Conservation (phyloP, 2,797 vertebrate genomes). For the Aratinga solstitialis region DNA sequence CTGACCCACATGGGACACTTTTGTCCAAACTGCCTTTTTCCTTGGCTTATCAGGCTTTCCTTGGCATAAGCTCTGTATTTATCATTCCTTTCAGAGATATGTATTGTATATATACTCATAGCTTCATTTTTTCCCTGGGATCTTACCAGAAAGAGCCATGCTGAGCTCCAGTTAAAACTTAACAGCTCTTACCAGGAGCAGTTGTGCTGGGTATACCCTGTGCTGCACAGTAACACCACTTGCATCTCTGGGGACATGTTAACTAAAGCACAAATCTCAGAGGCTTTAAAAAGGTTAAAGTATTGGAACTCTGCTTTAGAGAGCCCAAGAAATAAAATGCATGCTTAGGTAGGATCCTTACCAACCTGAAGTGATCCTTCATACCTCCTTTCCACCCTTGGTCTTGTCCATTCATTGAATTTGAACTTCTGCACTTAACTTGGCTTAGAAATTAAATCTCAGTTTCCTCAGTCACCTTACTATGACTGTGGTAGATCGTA, state of each 20-base stretch:
- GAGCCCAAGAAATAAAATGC: background rate
- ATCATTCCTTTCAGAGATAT: background rate
- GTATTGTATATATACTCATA: background rate
- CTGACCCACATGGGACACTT: background rate
- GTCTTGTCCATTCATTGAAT: fast-evolving
- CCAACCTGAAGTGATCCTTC: background rate
- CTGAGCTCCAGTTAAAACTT: background rate
- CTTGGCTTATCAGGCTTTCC: background rate
- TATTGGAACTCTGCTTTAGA: background rate
- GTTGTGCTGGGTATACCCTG: background rate
- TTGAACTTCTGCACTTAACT: background rate
- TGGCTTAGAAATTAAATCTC: background rate
- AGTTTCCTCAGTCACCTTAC: background rate
- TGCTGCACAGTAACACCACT: background rate
- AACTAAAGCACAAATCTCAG: background rate
- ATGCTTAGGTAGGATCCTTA: background rate
- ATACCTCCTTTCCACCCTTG: background rate
- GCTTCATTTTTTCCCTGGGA: background rate
- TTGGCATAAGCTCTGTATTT: background rate
- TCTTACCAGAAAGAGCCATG: background rate
- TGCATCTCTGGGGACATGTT: background rate
- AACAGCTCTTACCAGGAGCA: background rate
- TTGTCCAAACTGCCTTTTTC: background rate
- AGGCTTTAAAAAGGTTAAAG: background rate
- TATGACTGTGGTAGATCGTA: background rate